Conservation (phyloP, 2,797 vertebrate species). For the Emydoidea blandingii region DNA sequence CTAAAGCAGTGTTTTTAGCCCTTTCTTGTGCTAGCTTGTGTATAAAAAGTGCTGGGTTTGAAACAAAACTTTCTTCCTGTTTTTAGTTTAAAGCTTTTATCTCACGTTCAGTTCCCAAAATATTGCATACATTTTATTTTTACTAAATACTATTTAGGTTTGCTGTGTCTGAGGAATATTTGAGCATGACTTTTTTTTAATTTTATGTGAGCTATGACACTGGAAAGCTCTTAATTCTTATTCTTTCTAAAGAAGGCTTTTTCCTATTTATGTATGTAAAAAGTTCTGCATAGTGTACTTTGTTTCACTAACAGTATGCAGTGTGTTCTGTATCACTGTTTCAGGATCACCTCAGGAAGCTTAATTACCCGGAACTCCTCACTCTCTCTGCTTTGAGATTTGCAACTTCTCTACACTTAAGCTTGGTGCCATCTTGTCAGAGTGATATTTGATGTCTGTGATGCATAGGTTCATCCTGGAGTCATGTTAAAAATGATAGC, state of each 20-base stretch:
- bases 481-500: not conserved
- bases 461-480: slow-evolving; percentile 8
- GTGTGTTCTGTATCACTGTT: slow-evolving; percentile 81
- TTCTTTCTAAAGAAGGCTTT: slow-evolving; percentile 64
- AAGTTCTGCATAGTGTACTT: slow-evolving; percentile 64
- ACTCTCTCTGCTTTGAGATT: slow-evolving; percentile 78
- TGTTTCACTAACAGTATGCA: slow-evolving; percentile 74
- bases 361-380: slow-evolving; percentile 80
- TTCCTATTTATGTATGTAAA: slow-evolving; percentile 81
- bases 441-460: slow-evolving; percentile 48
- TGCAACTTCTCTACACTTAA: slow-evolving; percentile 61
- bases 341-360: slow-evolving; percentile 95
- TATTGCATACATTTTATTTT: slow-evolving; percentile 77
- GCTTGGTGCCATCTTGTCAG: slow-evolving; percentile 83
- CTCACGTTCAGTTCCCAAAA: slow-evolving; percentile 74
- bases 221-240: slow-evolving; percentile 82
- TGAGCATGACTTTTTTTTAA: slow-evolving; percentile 83
- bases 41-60: slow-evolving; percentile 82
- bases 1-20: slow-evolving; percentile 83
- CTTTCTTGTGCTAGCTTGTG: slow-evolving; percentile 81
- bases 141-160: slow-evolving; percentile 83
- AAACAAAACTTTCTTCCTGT: slow-evolving; percentile 64
- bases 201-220: slow-evolving; percentile 85
- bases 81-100: slow-evolving; percentile 77
- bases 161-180: slow-evolving; percentile 89